Base-by-base conservation (phyloP, 2,888 invertebrate genomes). In the Drosophila siamana region DNA sequence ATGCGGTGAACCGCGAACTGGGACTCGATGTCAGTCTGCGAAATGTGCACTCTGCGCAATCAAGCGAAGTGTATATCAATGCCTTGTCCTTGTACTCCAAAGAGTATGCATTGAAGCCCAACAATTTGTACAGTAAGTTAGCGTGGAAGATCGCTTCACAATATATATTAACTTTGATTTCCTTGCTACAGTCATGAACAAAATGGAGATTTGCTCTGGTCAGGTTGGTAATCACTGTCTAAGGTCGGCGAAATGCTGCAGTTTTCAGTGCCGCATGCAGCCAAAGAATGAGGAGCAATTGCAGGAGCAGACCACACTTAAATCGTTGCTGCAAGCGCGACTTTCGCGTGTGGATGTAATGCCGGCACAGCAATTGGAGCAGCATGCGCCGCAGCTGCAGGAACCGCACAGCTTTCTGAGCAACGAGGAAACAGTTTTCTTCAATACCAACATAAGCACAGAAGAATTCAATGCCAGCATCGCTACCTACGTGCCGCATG, bases 21-120 rank as follows among this genome's bases (percentile, higher is more conserved):
- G 95, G 95, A 48, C 88, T 97, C 9, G 94, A 95, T 33, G 92
- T 96, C 2, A 95, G 94, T 86, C 93, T 95, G 0, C 95, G 95
- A 81, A 96, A 96, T 91, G 93, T 95, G 36, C 95, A 95, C 90
- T 94, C 94, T 79, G 93, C 94, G 11, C 95, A 95, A 82, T 94
- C 86, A 67, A 84, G 90, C 1, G 92, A 92, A 69, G 63, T 92
- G 2, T 90, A 90, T 57, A 74, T 92, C 1, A 90, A 90, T 73
- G 82, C 90, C 1, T 56, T 92, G 64, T 88, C 88, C 13, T 61
- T 92, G 19, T 92, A 89, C 62, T 92, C 92, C 57, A 84, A 88
- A 19, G 85, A 90, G 22, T 92, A 90, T 51, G 75, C 85, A 30
- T 52, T 92, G 5, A 90, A 90, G 69, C 43, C 75, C 0, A 69